phyloP scores from a whole-genome alignment of 1,140 invertebrate genomes.

The Hylaeus anthracinus region DNA sequence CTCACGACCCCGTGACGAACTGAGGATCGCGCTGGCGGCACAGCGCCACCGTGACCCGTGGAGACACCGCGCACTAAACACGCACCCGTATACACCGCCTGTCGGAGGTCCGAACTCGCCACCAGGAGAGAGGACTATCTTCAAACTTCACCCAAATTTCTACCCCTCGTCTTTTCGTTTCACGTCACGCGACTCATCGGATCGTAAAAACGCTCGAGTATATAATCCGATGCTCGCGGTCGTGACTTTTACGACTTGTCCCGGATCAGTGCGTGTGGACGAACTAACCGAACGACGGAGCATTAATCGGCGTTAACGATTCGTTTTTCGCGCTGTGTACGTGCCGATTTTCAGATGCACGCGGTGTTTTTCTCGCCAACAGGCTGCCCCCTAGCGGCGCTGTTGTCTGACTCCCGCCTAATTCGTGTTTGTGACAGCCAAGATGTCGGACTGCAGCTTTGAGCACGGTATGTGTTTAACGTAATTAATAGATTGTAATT shows the following conservation, averaged over 20 bases:
- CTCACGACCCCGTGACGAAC: slow-evolving; percentile 78
- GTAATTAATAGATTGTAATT: no score
- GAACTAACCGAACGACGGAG: background rate
- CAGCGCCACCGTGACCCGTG: slow-evolving; percentile 79
- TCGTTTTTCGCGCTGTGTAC: no score
- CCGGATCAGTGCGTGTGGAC: background rate
- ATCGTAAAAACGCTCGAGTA: background rate
- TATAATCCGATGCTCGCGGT: background rate
- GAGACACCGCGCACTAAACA: slow-evolving; percentile 75
- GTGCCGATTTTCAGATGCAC: no score
- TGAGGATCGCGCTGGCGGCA: slow-evolving; percentile 72
- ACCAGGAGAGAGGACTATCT: slow-evolving; percentile 17
- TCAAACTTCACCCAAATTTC: slow-evolving; percentile 17
- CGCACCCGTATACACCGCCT: slow-evolving; percentile 52
- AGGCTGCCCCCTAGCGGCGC: no score
- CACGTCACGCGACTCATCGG: background rate
- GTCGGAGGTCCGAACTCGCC: slow-evolving; percentile 43
- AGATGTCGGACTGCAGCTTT: no score
- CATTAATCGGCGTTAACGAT: no score
- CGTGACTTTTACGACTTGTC: background rate
- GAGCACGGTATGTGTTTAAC: no score
- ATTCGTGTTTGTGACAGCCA: no score
- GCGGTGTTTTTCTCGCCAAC: no score
- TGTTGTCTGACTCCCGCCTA: no score
- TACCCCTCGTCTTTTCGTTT: slow-evolving; percentile 24